Conservation (phyloP, 2,888 invertebrate species). For the Calephelis perditalis region DNA sequence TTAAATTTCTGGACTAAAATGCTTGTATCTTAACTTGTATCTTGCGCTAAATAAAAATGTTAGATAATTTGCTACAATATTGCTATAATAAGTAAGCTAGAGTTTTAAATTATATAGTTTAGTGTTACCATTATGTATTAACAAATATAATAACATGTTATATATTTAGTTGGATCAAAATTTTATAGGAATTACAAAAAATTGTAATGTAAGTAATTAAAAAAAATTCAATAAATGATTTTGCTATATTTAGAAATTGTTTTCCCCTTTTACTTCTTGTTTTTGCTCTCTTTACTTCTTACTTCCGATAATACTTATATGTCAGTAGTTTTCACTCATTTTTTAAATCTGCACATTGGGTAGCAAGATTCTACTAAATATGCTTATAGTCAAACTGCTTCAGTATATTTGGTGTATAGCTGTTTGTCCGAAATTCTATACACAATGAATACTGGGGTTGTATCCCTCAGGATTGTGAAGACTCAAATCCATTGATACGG, state of each 20-base stretch:
- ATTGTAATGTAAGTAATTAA: no score
- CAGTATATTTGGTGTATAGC: slow-evolving; percentile 54
- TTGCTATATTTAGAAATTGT: neutral
- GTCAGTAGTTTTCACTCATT: slow-evolving; percentile 15
- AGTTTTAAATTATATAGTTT: neutral
- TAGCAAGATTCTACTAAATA: slow-evolving; percentile 41
- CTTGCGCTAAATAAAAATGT: neutral
- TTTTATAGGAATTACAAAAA: no score
- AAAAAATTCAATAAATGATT: no score
- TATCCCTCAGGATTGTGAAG: slow-evolving; percentile 94
- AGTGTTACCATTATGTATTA: no score
- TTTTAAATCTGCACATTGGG: slow-evolving; percentile 23
- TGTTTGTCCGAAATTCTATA: slow-evolving; percentile 43
- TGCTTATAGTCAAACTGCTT: slow-evolving; percentile 59
- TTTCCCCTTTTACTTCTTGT: neutral
- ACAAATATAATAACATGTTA: no score
- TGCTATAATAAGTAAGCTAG: slow-evolving; percentile 1
- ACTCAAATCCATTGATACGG: slow-evolving; percentile 98
- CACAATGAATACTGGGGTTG: slow-evolving; percentile 17
- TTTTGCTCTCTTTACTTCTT: slow-evolving; percentile 4
- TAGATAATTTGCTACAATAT: neutral
- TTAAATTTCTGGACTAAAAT: slow-evolving; percentile 12
- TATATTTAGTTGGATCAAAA: no score
- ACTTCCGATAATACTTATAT: slow-evolving; percentile 11
- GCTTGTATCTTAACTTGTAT: neutral